A percentile compares a stretch with the other conserved stretches of the same genome.
These are phyloP conservation scores for Acanthochromis polyacanthus DNA, from an alignment of 2,113 vertebrate species.

Conservation along the genomic window DNA sequence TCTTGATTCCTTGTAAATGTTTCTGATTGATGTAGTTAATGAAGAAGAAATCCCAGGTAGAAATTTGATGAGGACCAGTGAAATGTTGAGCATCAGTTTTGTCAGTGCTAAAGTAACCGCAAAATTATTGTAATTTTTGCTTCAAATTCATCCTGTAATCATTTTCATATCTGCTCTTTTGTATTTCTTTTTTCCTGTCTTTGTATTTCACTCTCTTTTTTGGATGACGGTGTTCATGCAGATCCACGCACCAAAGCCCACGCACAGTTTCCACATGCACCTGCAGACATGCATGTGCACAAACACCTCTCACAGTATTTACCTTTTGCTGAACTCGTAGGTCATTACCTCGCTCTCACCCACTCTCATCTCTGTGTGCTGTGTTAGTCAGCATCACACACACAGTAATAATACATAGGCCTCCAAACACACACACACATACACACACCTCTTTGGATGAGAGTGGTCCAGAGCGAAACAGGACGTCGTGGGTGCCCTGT, in stretches of 20 bases:
- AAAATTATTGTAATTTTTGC: constrained; percentile 28
- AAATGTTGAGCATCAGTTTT: constrained; percentile 24
- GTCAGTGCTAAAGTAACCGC: neutral
- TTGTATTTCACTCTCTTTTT: constrained; percentile 9
- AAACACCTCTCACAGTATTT: constrained; percentile 24
- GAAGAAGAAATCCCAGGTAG: constrained; percentile 18
- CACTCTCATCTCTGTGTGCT: constrained; percentile 33
- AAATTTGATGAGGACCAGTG: constrained; percentile 25
- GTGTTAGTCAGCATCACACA: constrained; percentile 39
- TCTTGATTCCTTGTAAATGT: constrained; percentile 8
- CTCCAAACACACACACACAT: constrained; percentile 22
- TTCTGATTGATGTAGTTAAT: constrained; percentile 2
- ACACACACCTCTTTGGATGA: constrained; percentile 37
- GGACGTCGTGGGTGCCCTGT: constrained; percentile 44
- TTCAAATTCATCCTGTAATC: constrained; percentile 19
- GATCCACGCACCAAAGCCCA: constrained; percentile 32
- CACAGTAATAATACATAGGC: neutral
- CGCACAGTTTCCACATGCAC: constrained; percentile 27
- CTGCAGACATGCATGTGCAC: neutral
- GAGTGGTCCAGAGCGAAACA: constrained; percentile 47
- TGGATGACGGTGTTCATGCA: constrained; percentile 26
- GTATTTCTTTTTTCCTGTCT: neutral
- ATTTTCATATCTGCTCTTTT: constrained; percentile 28
- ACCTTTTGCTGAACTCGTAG: constrained; percentile 53
- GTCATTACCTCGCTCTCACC: constrained; percentile 56